Evolutionary conservation across 2,888 invertebrate genomes (phyloP).

Genomic region (Abrostola triplasia): DNA sequence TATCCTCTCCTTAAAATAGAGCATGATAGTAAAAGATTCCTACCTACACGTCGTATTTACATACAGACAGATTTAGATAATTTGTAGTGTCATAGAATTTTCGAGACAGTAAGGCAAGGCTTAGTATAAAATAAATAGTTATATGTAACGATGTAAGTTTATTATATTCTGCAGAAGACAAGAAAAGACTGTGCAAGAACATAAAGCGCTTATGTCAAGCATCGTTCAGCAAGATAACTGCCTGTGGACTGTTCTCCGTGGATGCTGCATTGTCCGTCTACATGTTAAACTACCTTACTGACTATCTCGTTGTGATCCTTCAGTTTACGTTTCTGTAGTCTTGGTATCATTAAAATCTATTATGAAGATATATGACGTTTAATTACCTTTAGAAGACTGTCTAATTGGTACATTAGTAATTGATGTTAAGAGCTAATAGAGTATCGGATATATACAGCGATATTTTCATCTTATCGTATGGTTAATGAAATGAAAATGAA

Average conservation of each 20-base stretch:
- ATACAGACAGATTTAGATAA: no score
- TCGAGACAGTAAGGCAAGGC: no score
- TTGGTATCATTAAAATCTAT: background rate
- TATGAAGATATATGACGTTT: background rate
- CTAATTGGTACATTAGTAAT: background rate
- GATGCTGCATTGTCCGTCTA: background rate
- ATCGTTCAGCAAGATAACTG: background rate
- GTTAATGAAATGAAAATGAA: no score
- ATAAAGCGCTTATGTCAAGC: conserved; percentile 1
- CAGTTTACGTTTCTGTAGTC: conserved; percentile 5
- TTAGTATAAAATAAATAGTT: no score
- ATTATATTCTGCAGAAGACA: background rate
- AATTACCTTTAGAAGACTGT: background rate
- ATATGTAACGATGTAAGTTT: background rate
- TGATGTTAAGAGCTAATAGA: no score
- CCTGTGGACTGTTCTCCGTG: background rate
- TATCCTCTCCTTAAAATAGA: no score
- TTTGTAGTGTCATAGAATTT: no score
- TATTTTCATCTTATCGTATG: no score
- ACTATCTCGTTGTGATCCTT: background rate
- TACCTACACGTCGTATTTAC: no score
- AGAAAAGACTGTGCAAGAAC: conserved; percentile 2
- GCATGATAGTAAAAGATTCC: no score
- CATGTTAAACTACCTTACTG: background rate
- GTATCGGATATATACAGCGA: no score